Base-by-base conservation (phyloP, 2,888 invertebrate genomes). In the Drosophila antonietae region DNA sequence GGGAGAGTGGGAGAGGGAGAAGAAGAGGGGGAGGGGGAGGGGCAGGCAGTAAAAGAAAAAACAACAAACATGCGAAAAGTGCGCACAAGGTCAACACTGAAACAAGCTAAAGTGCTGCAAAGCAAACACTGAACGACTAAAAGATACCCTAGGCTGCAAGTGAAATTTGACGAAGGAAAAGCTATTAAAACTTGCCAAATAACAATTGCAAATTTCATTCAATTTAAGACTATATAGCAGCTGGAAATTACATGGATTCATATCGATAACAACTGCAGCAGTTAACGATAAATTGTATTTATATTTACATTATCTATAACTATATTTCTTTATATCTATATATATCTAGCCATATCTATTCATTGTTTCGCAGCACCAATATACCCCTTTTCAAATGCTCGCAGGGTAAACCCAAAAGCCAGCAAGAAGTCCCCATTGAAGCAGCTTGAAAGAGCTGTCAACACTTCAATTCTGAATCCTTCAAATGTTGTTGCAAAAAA, bases 81-180 rank as follows among this genome's bases (percentile, higher is more conserved):
- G 53, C 44, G 60, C 55, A 44, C 53, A 77, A 77, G 71, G 79
- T 64, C 70, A 75, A 37, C 23, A 33, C 46, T 20, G 18, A 67
- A 63, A 64, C 46, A 15, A 57, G 56, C 43, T 15, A 31, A 18
- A 56, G 31, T 56, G 31, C 31, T 15, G 28, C 18, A 7, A 12
- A 4, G 3, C 14, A 9, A 5, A 9, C 12, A 14, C 7, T 33
- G 43, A 18, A 14, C 18, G 31, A 43, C 56, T 33, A 0, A 3
- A 14, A 20, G 20, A 56, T 43, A 56, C 53, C 51, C 18, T 18
- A 10, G 28, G 6, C 6, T 12, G 31, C 0, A n/a, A 2, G 0
- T 10, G 8, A 47, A 1, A 15, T 28, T 2, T 23, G 15, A 2
- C 23, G 14, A 46, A 15, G 0, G 10, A 14, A 9, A 7, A 3